Evolutionary conservation across 2,888 invertebrate species (phyloP).

Genomic region (Coenonympha glycerion): DNA sequence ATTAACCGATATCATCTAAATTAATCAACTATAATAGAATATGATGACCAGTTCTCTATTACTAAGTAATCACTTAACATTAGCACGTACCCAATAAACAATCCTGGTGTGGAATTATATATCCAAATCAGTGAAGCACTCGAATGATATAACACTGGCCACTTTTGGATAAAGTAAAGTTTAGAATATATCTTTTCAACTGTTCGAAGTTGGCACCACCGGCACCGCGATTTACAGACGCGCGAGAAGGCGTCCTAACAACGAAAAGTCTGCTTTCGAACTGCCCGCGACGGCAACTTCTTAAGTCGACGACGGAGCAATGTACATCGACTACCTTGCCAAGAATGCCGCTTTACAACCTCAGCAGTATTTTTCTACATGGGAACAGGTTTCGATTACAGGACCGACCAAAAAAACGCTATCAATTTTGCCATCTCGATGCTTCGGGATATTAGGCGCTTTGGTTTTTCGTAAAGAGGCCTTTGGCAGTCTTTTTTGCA

Average conservation of each 20-base stretch:
- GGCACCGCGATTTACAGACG: constrained; percentile 44
- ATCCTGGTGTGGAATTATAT: constrained; percentile 42
- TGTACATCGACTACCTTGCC: constrained; percentile 43
- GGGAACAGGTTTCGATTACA: constrained; percentile 43
- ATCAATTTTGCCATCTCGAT: constrained; percentile 17
- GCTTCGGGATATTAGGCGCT: neutral
- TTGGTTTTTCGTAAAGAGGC: neutral
- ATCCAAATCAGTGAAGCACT: constrained; percentile 47
- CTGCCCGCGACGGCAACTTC: constrained; percentile 44
- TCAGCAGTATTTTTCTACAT: constrained; percentile 53
- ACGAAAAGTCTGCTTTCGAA: constrained; percentile 65
- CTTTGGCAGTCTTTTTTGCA: neutral
- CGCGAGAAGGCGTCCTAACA: constrained; percentile 55
- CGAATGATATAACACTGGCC: constrained; percentile 57
- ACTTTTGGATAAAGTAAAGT: constrained; percentile 37
- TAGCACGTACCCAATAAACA: constrained; percentile 61
- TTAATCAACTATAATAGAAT: neutral
- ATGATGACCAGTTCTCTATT: neutral
- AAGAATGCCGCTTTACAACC: constrained; percentile 66
- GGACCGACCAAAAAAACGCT: constrained; percentile 28
- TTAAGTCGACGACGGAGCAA: constrained; percentile 37
- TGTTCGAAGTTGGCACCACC: constrained; percentile 36
- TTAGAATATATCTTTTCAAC: constrained; percentile 23
- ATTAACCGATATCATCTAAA: neutral
- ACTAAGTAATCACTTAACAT: constrained; percentile 1